Evolutionary conservation across 2,888 invertebrate species (phyloP).

Genomic region (Heliothis peltigera): DNA sequence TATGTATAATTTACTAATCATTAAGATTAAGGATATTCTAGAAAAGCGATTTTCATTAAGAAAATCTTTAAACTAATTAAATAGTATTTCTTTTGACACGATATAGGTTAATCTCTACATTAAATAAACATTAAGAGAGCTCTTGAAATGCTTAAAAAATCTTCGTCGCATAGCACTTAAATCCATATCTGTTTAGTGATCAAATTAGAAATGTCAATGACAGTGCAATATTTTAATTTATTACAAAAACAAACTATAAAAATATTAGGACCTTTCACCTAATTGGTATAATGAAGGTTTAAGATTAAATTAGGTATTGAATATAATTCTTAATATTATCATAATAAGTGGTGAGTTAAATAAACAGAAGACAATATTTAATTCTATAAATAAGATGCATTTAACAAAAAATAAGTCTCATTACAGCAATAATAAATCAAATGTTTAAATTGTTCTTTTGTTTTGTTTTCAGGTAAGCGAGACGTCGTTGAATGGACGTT

Average conservation of each 20-base stretch:
- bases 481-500: background rate
- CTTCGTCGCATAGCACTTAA: slow-evolving; percentile 10
- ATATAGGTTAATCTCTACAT: slow-evolving; percentile 27
- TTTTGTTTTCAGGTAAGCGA: slow-evolving; percentile 59
- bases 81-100: slow-evolving; percentile 13
- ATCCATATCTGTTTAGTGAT: slow-evolving; percentile 9
- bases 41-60: background rate
- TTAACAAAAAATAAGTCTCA: background rate
- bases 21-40: background rate
- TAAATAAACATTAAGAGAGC: slow-evolving; percentile 32
- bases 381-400: no score
- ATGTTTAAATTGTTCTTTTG: slow-evolving; percentile 2
- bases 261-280: background rate
- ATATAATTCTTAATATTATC: no score
- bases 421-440: background rate
- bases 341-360: no score
- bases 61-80: slow-evolving; percentile 8
- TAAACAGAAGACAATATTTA: no score
- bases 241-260: background rate
- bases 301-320: no score
- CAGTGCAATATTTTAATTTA: slow-evolving; percentile 12
- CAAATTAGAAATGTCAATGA: slow-evolving; percentile 46
- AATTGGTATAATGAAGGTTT: no score
- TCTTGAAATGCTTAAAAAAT: slow-evolving; percentile 16
- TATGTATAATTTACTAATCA: background rate